Conservation (phyloP, 2,113 vertebrate species). For the Papio anubis region DNA sequence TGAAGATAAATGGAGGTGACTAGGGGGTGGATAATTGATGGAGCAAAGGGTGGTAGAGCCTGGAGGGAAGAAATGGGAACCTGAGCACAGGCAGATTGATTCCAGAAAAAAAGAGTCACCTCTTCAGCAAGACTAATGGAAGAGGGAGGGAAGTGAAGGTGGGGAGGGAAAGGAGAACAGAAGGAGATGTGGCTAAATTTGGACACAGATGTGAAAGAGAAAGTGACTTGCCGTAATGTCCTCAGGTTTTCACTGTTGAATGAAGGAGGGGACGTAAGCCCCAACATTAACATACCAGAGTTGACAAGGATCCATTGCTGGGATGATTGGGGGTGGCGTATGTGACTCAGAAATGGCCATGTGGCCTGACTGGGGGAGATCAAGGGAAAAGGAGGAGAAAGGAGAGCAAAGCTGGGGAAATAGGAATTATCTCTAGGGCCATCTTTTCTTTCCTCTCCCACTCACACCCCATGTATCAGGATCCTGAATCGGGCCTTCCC, state of each 20-base stretch:
- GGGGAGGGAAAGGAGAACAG: neutral
- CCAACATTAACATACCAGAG: neutral
- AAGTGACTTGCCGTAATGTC: neutral
- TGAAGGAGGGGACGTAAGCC: neutral
- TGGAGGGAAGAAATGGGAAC: neutral
- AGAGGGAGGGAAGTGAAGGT: neutral
- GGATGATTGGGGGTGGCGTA: neutral
- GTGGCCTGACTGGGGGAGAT: neutral
- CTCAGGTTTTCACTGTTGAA: neutral
- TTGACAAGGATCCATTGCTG: neutral
- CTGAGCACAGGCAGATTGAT: neutral
- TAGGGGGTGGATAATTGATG: accelerated
- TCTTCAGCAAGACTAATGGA: neutral
- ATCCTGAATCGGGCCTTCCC: neutral
- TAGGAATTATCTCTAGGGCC: neutral
- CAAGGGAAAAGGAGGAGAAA: neutral
- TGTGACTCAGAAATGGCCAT: neutral
- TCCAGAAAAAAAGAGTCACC: neutral
- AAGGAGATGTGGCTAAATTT: neutral
- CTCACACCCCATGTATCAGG: too few relatives aligned
- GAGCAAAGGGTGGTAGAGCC: neutral
- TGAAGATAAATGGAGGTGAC: neutral
- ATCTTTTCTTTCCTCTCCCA: neutral
- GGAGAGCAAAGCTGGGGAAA: neutral
- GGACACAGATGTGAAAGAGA: too few relatives aligned